These are phyloP conservation scores for Camponotus pennsylvanicus DNA, from an alignment of 1,140 invertebrate genomes.

Conservation along the genomic window DNA sequence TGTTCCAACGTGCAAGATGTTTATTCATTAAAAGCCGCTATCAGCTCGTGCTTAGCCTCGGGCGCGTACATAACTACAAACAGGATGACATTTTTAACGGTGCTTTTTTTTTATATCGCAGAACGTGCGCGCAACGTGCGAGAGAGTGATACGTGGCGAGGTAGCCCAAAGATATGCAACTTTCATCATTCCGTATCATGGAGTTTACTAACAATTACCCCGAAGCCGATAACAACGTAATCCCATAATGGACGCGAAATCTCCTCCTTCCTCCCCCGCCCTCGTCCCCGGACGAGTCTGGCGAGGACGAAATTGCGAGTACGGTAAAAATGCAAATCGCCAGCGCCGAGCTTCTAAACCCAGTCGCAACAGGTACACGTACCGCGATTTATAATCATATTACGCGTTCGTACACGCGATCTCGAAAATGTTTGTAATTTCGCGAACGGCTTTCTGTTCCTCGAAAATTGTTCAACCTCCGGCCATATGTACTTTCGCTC, in stretches of 20 bases:
- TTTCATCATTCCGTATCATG: conserved; percentile 56
- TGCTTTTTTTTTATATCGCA: neutral
- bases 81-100: neutral
- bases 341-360: neutral
- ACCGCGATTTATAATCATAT: conserved; percentile 61
- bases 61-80: neutral
- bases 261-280: neutral
- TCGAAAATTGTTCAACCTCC: conserved; percentile 40
- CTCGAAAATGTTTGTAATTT: conserved; percentile 61
- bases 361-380: conserved; percentile 62
- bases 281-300: neutral
- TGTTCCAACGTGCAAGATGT: conserved; percentile 45
- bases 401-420: conserved; percentile 56
- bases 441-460: conserved; percentile 27
- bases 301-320: conserved; percentile 37
- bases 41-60: neutral
- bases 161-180: conserved; percentile 32
- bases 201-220: conserved; percentile 48
- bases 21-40: conserved; percentile 50
- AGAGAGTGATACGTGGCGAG: conserved; percentile 19
- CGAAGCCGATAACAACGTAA: conserved; percentile 54
- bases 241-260: conserved; percentile 37
- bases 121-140: neutral
- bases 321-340: conserved; percentile 63
- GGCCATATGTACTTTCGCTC: neutral